Percentiles rank a stretch among this genome's conserved stretches.
Evolutionary conservation across 2,888 invertebrate genomes (phyloP).

Genomic region (Hermaeophaga mercurialis): DNA sequence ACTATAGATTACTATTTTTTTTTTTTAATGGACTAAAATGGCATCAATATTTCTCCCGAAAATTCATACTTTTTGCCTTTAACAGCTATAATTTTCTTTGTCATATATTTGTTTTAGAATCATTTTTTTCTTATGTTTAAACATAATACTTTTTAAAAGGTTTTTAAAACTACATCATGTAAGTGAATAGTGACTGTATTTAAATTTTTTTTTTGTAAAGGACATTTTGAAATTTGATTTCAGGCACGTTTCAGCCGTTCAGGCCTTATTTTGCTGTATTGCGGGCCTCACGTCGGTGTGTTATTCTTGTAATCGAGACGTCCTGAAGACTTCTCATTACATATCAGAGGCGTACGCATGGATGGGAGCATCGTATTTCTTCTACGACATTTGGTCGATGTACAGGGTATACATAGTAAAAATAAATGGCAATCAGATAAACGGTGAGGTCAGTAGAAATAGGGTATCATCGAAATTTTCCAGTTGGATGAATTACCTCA

Average conservation of each 20-base stretch:
- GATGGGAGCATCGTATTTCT: slow-evolving; percentile 80
- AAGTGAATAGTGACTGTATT: background rate
- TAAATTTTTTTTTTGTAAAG: background rate
- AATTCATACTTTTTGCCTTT: no score
- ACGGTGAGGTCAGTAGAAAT: slow-evolving; percentile 37
- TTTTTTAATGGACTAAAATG: no score
- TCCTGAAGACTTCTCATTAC: slow-evolving; percentile 71
- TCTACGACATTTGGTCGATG: slow-evolving; percentile 83
- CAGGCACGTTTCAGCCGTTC: slow-evolving; percentile 75
- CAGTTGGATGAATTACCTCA: slow-evolving; percentile 48
- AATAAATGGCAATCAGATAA: slow-evolving; percentile 30
- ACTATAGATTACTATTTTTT: no score
- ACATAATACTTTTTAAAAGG: no score
- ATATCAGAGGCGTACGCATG: slow-evolving; percentile 78
- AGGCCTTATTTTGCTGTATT: slow-evolving; percentile 70
- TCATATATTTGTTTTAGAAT: no score
- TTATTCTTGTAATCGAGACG: slow-evolving; percentile 72
- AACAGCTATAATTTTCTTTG: no score
- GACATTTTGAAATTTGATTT: slow-evolving; percentile 21
- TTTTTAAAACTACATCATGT: background rate
- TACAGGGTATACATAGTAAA: slow-evolving; percentile 66
- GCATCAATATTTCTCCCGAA: no score
- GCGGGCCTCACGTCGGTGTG: slow-evolving; percentile 70
- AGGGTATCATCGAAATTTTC: slow-evolving; percentile 16
- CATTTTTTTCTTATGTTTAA: no score